Evolutionary conservation across 2,888 invertebrate genomes (phyloP).

Genomic region (Microctonus aethiopoides): DNA sequence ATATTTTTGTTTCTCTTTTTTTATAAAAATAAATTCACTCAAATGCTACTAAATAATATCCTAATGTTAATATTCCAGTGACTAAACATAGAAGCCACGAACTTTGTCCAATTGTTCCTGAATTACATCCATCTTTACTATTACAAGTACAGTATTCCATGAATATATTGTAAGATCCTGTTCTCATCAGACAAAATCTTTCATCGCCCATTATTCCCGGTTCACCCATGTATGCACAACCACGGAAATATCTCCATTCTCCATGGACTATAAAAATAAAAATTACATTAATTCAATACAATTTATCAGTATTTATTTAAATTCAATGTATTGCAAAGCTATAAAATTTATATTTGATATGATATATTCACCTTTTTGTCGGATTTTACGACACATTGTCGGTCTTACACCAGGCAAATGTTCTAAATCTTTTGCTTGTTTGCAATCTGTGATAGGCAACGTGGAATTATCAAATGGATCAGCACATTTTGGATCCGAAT

Average conservation of each 20-base stretch:
- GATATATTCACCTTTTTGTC: slow-evolving; percentile 82
- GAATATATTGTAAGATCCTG: slow-evolving; percentile 92
- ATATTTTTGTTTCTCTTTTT: too few species aligned
- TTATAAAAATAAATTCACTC: background rate
- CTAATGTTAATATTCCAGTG: slow-evolving; percentile 36
- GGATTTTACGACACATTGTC: slow-evolving; percentile 90
- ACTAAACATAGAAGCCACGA: slow-evolving; percentile 42
- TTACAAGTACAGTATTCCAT: slow-evolving; percentile 94
- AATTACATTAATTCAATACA: too few species aligned
- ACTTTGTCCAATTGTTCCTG: slow-evolving; percentile 65
- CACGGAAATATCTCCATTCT: slow-evolving; percentile 88
- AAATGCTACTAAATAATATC: slow-evolving; percentile 31
- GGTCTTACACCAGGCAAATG: slow-evolving; percentile 79
- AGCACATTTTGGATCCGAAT: slow-evolving; percentile 88
- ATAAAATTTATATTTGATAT: background rate
- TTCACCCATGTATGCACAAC: slow-evolving; percentile 91
- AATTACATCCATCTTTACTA: slow-evolving; percentile 92
- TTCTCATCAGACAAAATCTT: slow-evolving; percentile 89
- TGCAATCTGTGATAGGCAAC: slow-evolving; percentile 86
- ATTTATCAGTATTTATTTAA: too few species aligned
- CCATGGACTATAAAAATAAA: slow-evolving; percentile 89
- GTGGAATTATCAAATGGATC: slow-evolving; percentile 93
- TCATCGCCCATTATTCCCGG: slow-evolving; percentile 92
- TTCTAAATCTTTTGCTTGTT: slow-evolving; percentile 71
- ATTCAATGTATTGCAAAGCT: too few species aligned